Base-by-base conservation (phyloP, 2,113 vertebrate genomes). In the Labrus mixtus region DNA sequence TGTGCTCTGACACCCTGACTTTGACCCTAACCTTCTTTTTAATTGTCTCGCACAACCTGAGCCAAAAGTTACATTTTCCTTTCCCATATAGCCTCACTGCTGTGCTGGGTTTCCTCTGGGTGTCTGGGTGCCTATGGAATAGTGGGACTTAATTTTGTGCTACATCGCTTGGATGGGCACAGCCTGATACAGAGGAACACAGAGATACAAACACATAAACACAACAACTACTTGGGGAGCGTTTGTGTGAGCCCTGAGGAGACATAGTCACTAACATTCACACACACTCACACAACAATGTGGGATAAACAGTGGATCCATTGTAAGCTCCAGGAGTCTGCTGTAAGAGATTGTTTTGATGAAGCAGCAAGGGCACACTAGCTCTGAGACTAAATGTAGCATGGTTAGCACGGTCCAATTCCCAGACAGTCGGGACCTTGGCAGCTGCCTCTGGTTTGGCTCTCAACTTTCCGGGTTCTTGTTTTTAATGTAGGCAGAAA, bases 361-460 rank as follows among this genome's bases (percentile, higher is more conserved):
- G 90, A 88, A 86, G 86, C 86, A 86, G 75, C 78, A 74, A 89
- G 84, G 89, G 82, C 84, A 76, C 90, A 87, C 77, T 64, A 75
- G 81, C 88, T 86, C 88, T 90, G 83, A 88, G 85, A 90, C 79
- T 85, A 89, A 88, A 92, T 88, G 76, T 86, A 88, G 83, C 85
- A 68, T 82, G 73, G 80, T 78, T 78, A 78, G 73, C 79, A 78
- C 74, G 88, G 89, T 83, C 78, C 68, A 86, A 88, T 90, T 82
- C 88, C 84, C 80, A 5, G 67, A 74, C 85, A 81, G 66, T 78
- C 78, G 71, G 85, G 83, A 90, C 83, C 75, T 86, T 84, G 85
- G 89, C 83, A 79, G 85, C 87, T 84, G 90, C 73, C 75, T 73
- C 51, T 78, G 77, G 73, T 86, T 84, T 84, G 75, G 73, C 80